Evolutionary conservation across 1,140 invertebrate species (phyloP).

Genomic region (Drosophila kanapiae): DNA sequence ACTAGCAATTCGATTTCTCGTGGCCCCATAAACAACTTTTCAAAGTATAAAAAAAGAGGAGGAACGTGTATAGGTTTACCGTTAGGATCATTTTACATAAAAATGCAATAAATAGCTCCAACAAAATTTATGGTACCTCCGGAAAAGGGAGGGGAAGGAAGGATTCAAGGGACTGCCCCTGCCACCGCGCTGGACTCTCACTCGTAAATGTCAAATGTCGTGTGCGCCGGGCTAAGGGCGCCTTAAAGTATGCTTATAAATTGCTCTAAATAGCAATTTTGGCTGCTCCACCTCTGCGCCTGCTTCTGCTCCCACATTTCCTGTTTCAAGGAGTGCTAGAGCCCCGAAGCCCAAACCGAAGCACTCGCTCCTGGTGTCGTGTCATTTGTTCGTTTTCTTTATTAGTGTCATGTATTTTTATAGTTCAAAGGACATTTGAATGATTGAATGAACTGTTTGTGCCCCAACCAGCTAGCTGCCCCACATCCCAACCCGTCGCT

Average conservation of each 20-base stretch:
- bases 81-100: conserved; percentile 77
- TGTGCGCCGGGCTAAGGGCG: conserved; percentile 42
- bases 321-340: conserved; percentile 21
- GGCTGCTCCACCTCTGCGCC: conserved; percentile 31
- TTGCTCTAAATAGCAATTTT: conserved; percentile 80
- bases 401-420: conserved; percentile 85
- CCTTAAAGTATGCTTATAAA: conserved; percentile 83
- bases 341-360: conserved; percentile 5
- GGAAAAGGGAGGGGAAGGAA: conserved; percentile 20
- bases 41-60: conserved; percentile 24
- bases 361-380: conserved; percentile 59
- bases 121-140: conserved; percentile 65
- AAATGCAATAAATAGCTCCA: conserved; percentile 83
- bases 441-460: conserved; percentile 84
- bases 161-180: conserved; percentile 26
- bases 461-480: conserved; percentile 14
- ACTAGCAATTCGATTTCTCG: conserved; percentile 62
- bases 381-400: conserved; percentile 85
- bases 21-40: conserved; percentile 74
- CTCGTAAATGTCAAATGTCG: conserved; percentile 81
- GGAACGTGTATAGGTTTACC: conserved; percentile 52
- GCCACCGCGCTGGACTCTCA: conserved; percentile 30
- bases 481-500: background rate
- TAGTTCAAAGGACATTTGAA: conserved; percentile 85
- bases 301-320: background rate